Evolutionary conservation across 23 tunicate genomes (phyloP).

Genomic region (Clavelina lepadiformis): DNA sequence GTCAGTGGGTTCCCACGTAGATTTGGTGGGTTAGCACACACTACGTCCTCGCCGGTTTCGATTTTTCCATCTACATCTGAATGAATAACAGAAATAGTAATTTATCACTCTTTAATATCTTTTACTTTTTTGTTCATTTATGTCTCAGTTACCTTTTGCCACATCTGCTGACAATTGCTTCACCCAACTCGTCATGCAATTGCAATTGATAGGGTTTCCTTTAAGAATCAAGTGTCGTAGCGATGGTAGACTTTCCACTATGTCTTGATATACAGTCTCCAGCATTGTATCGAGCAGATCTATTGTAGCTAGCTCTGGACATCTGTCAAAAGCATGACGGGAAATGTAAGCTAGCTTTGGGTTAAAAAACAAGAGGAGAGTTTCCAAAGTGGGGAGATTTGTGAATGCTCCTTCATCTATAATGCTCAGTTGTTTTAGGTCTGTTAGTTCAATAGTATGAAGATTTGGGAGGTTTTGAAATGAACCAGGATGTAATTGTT

Average conservation of each 20-base stretch:
- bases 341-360: conserved; percentile 14
- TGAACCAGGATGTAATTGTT: background rate
- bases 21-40: conserved; percentile 32
- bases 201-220: conserved; percentile 38
- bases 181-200: conserved; percentile 43
- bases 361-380: conserved; percentile 15
- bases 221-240: conserved; percentile 13
- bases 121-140: too few species aligned
- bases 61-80: too few species aligned
- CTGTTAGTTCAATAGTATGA: conserved; percentile 14
- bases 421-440: background rate
- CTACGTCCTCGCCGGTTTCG: background rate
- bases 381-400: conserved; percentile 7
- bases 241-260: conserved; percentile 8
- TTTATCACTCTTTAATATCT: too few species aligned
- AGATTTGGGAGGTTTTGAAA: conserved; percentile 1
- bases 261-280: conserved; percentile 7
- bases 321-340: conserved; percentile 3
- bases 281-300: conserved; percentile 24
- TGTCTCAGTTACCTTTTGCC: background rate
- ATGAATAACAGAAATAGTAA: too few species aligned
- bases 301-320: conserved; percentile 4
- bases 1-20: conserved; percentile 21
- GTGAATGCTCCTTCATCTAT: conserved; percentile 21
- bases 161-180: conserved; percentile 14